Base-by-base conservation (phyloP, 2,888 invertebrate genomes). In the Euzetes globulus region DNA sequence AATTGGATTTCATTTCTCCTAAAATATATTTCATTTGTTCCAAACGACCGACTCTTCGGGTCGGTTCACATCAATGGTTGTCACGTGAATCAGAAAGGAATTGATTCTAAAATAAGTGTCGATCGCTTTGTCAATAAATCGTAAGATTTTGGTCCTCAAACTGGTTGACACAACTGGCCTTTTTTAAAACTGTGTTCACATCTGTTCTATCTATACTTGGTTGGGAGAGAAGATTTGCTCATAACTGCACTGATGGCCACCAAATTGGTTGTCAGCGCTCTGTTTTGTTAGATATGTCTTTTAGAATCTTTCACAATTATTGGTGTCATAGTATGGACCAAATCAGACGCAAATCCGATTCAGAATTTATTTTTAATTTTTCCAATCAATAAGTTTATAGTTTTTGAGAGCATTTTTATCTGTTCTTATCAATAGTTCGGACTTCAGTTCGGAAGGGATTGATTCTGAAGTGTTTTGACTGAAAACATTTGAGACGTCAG, bases 81-180 rank as follows among this genome's bases (percentile, higher is more conserved):
- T 85, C 82, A 90, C 88, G 81, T 90, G 89, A 75, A 90, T 89
- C 75, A 94, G 84, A 79, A 92, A 92, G 0, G 94, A 94, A 84
- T 94, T 95, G 83, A 94, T 89, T 6, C 94, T 87, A 83, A 87
- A 94, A 83, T 94, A 94, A 47, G 86, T 85, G 55, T 88, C 92
- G 0, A 92, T 92, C 7, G 92, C 92, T 77, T 90, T 91, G 81
- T 91, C 91, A 52, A 92, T 84, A 72, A 92, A 90, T 82, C 89
- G 90, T 79, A 88, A 85, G 80, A 93, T 88, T 83, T 92, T 92
- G 78, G 88, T 88, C 82, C 87, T 89, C 87, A 92, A 89, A 41
- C 88, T 88, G 0, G 87, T 86, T 76, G 85, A 85, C 79, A 78
- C 77, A 3, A 77, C 75, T 9, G 77, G 75, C 13, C 77, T 76